These are phyloP conservation scores for Dolichoris vasculosae DNA, from an alignment of 1,140 invertebrate genomes.

Conservation along the genomic window DNA sequence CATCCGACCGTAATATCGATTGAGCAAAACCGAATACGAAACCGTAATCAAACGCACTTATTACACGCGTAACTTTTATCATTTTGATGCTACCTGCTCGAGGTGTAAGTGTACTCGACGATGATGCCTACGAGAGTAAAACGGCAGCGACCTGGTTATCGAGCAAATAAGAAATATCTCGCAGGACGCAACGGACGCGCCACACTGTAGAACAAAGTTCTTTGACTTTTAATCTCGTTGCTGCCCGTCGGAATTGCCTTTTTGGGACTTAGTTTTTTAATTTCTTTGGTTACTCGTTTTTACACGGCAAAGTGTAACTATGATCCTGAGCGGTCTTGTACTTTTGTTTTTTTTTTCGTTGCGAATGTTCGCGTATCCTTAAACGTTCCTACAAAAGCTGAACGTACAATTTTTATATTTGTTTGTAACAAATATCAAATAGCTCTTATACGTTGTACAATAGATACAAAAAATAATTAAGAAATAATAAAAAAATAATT, in stretches of 20 bases:
- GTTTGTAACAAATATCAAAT: too few relatives aligned
- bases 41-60: neutral
- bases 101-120: neutral
- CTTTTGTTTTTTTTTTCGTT: too few relatives aligned
- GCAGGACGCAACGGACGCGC: neutral
- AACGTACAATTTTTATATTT: too few relatives aligned
- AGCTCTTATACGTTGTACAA: too few relatives aligned
- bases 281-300: neutral
- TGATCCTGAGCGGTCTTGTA: neutral
- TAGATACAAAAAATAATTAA: too few relatives aligned
- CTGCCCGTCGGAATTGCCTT: neutral
- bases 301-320: neutral
- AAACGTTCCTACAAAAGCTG: too few relatives aligned
- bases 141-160: constrained; percentile 38
- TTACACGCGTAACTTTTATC: neutral
- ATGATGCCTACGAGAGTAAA: neutral
- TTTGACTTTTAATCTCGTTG: constrained; percentile 33
- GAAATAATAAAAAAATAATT: too few relatives aligned
- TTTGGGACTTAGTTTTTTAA: neutral
- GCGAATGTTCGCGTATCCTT: too few relatives aligned
- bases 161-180: constrained; percentile 52
- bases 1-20: neutral
- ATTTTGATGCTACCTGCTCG: neutral
- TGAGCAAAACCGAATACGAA: neutral
- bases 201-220: constrained; percentile 21